Percentiles rank a stretch among this genome's conserved stretches.
These are phyloP conservation scores for Hydropsyche tenuis DNA, from an alignment of 1,140 invertebrate genomes.

Conservation along the genomic window DNA sequence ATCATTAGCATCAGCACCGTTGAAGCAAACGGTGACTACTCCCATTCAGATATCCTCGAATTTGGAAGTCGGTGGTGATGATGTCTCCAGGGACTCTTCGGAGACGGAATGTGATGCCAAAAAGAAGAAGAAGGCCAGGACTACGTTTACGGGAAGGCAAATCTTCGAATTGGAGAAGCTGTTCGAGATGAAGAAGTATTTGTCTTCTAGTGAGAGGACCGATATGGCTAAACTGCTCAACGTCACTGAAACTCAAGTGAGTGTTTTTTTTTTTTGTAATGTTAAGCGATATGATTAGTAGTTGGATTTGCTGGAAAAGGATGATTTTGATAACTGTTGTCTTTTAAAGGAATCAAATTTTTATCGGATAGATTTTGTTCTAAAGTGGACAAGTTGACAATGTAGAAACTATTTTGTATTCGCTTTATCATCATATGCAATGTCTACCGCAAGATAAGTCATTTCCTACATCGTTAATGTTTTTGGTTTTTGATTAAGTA, in stretches of 20 bases:
- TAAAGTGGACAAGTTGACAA: too few species aligned
- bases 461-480: too few species aligned
- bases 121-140: slow-evolving; percentile 93
- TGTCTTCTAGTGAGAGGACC: slow-evolving; percentile 91
- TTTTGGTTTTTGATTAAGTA: too few species aligned
- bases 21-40: slow-evolving; percentile 62
- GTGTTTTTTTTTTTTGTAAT: slow-evolving; percentile 46
- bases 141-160: slow-evolving; percentile 93
- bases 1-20: not conserved
- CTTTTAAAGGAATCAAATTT: too few species aligned
- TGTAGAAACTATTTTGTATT: too few species aligned
- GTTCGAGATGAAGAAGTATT: slow-evolving; percentile 95
- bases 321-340: too few species aligned
- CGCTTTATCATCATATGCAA: too few species aligned
- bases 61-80: slow-evolving; percentile 80
- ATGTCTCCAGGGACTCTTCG: slow-evolving; percentile 71
- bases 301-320: too few species aligned
- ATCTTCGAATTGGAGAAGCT: slow-evolving; percentile 96
- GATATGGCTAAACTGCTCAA: slow-evolving; percentile 93
- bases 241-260: slow-evolving; percentile 95
- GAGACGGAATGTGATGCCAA: slow-evolving; percentile 69
- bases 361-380: too few species aligned
- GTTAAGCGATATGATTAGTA: too few species aligned
- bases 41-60: slow-evolving; percentile 69
- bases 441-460: too few species aligned